Evolutionary conservation across 2,888 invertebrate genomes (phyloP).

Genomic region (Diaperis boleti): DNA sequence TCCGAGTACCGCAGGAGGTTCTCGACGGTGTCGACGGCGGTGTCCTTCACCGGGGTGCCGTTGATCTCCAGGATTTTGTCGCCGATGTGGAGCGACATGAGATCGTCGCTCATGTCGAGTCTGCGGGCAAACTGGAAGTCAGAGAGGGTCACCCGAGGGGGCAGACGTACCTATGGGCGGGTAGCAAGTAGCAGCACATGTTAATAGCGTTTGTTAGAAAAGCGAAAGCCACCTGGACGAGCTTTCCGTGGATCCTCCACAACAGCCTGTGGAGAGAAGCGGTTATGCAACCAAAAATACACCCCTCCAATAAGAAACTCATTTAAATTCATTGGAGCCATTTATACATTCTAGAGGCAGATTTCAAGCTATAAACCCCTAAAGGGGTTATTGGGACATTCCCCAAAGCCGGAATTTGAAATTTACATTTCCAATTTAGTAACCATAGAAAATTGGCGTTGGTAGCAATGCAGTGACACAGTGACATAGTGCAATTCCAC

Average conservation of each 20-base stretch:
- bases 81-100: constrained; percentile 90
- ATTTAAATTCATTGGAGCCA: no score
- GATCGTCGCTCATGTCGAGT: constrained; percentile 83
- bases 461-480: no score
- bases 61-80: constrained; percentile 94
- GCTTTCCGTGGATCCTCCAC: constrained; percentile 76
- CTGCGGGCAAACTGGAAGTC: constrained; percentile 66
- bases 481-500: no score
- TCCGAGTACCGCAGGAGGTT: constrained; percentile 79
- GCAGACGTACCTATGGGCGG: constrained; percentile 72
- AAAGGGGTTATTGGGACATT: no score
- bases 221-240: constrained; percentile 77
- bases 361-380: no score
- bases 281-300: not conserved
- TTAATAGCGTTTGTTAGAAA: constrained; percentile 79
- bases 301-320: no score
- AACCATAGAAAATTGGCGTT: no score
- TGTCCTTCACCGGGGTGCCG: constrained; percentile 86
- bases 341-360: no score
- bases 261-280: constrained; percentile 65
- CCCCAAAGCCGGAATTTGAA: no score
- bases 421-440: no score
- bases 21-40: constrained; percentile 83
- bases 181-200: constrained; percentile 76
- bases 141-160: not conserved